Evolutionary conservation across 2,113 vertebrate genomes (phyloP), one percentile per base, ranked within the genome.

Genomic region (Bolborhynchus lineola): DNA sequence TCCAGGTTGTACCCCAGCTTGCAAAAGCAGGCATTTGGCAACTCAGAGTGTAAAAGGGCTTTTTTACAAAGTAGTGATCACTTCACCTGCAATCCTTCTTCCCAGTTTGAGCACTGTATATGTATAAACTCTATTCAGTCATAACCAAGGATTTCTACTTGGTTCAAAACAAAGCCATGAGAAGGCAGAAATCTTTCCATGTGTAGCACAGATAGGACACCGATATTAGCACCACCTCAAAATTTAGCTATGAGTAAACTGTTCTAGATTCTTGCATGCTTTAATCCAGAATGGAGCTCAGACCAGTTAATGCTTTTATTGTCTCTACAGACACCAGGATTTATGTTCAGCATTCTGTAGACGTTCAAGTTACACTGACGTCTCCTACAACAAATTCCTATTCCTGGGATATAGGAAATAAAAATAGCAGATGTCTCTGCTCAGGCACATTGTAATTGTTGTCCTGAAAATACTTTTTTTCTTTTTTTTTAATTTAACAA

Each of bases 401-500:
- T 90, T 96, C 74, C 82, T 41, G 8, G 18, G 74, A 35, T 75
- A 88, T 14, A 72, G 62, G 57, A 89, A 97, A 95, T 68, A 88
- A 96, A 86, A 93, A 91, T 41, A 94, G 25, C 90, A 86, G 49
- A 82, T 96, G 95, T 87, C 74, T 95, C 88, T 92, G 49, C 72
- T 97, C 97, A 97, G 92, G 82, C 46, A 94, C 68, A 95, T 69
- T 94, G 72, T 37, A 95, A 88, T 95, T 91, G 80, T 28, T 92
- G 29, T 93, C 96, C 95, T 87, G 81, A 97, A 98, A 96, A 42
- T 52, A 46, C 46, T 82, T 94, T 17, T 50, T 42, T 42, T 42
- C 14, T 47, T 77, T 93, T 82, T 79, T 85, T 52, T 90, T 63
- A n/a, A 93, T 94, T 95, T 97, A 95, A 92, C 72, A 90, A 69